A percentile compares a stretch with the other conserved stretches of the same genome.
Evolutionary conservation across 1,140 invertebrate genomes (phyloP).

Genomic region (Drosophila triauraria): DNA sequence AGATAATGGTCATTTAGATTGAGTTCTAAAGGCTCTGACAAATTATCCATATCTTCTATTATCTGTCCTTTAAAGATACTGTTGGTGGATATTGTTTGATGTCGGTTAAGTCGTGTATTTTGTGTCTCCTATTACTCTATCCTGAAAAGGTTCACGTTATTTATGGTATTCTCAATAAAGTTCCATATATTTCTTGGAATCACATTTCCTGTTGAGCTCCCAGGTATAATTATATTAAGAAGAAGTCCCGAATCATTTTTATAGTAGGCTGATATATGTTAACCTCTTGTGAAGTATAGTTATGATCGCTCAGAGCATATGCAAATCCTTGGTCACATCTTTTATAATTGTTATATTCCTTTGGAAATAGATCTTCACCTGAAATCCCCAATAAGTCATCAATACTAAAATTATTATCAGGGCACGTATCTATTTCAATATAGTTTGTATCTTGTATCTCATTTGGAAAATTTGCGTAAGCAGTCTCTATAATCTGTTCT

Average conservation of each 20-base stretch:
- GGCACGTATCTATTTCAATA: neutral
- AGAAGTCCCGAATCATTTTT: constrained; percentile 44
- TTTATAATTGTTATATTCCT: neutral
- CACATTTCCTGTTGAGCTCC: neutral
- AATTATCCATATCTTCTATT: constrained; percentile 27
- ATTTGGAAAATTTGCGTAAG: neutral
- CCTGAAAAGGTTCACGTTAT: constrained; percentile 24
- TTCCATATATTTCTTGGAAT: constrained; percentile 38
- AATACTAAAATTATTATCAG: neutral
- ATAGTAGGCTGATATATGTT: constrained; percentile 4
- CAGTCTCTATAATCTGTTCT: neutral
- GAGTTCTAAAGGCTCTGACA: constrained; percentile 59
- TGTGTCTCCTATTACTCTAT: neutral
- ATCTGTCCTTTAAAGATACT: neutral
- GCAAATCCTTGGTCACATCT: constrained; percentile 12
- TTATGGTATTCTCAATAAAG: constrained; percentile 60
- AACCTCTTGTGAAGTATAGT: constrained; percentile 61
- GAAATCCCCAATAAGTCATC: neutral
- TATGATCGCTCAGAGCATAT: constrained; percentile 66
- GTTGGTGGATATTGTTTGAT: neutral
- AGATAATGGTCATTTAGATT: constrained; percentile 57
- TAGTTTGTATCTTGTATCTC: constrained; percentile 8
- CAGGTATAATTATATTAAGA: constrained; percentile 36
- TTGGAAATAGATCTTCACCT: neutral
- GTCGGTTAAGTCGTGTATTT: neutral